phyloP scores from a whole-genome alignment of 2,113 vertebrate species.

The Channa maculata region DNA sequence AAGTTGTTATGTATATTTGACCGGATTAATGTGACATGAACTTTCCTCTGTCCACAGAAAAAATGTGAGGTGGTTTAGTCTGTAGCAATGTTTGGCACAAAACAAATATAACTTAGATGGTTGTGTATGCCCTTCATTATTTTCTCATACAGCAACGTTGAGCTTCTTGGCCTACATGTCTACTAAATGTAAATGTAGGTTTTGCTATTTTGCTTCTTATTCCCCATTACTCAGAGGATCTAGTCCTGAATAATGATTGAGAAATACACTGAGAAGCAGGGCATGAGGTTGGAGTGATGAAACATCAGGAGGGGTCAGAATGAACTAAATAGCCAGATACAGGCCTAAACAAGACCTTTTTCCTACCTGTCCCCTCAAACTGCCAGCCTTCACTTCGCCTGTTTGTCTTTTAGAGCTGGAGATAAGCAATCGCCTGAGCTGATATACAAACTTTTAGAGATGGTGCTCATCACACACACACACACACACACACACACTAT shows the following conservation, averaged over 20 bases:
- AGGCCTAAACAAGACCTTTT: constrained; percentile 60
- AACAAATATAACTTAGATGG: too few species aligned
- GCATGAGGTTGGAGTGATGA: neutral
- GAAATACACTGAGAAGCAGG: neutral
- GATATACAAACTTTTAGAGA: constrained; percentile 66
- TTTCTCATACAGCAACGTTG: too few species aligned
- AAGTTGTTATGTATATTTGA: too few species aligned
- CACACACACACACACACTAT: constrained; percentile 23
- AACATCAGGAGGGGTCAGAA: neutral
- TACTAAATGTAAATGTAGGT: neutral
- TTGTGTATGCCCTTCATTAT: too few species aligned
- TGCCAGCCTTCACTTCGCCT: constrained; percentile 32
- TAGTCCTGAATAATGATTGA: neutral
- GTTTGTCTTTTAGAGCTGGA: constrained; percentile 40
- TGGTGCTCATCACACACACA: constrained; percentile 31
- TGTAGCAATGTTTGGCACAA: too few species aligned
- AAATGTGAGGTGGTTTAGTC: too few species aligned
- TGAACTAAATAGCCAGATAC: constrained; percentile 27
- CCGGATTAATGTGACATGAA: too few species aligned
- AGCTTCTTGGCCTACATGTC: neutral
- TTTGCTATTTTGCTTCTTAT: neutral
- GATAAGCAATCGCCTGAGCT: constrained; percentile 66
- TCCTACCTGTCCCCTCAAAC: constrained; percentile 59
- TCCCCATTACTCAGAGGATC: neutral
- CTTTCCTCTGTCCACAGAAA: too few species aligned